These are phyloP conservation scores for Siniperca obscura DNA, from an alignment of 2,797 vertebrate species.

Conservation along the genomic window DNA sequence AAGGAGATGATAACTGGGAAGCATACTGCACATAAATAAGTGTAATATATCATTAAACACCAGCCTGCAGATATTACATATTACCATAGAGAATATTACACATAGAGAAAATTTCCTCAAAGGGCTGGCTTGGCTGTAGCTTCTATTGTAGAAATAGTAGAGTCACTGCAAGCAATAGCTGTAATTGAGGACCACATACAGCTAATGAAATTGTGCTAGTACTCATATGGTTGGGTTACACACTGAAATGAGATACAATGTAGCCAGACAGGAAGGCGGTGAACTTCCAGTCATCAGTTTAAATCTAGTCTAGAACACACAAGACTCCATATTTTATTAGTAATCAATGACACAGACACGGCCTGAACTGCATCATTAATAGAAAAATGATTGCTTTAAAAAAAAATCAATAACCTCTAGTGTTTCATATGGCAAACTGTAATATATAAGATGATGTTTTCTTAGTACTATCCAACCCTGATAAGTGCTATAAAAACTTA, in stretches of 20 bases:
- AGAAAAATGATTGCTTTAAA: neutral
- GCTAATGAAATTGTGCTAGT: constrained; percentile 57
- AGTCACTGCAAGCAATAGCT: constrained; percentile 37
- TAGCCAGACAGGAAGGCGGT: constrained; percentile 24
- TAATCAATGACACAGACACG: neutral
- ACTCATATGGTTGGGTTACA: constrained; percentile 61
- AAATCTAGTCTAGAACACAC: constrained; percentile 4
- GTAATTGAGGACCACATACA: constrained; percentile 32
- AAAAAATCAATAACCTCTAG: neutral
- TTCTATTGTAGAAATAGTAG: constrained; percentile 15
- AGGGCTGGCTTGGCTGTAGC: neutral
- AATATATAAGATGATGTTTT: neutral
- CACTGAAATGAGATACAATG: constrained; percentile 63
- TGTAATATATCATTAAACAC: constrained; percentile 1
- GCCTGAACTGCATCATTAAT: neutral
- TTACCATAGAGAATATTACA: too few species aligned
- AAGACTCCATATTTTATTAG: neutral
- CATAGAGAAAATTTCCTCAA: neutral
- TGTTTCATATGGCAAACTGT: neutral
- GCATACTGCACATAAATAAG: neutral
- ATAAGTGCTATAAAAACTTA: neutral
- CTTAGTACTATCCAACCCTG: neutral
- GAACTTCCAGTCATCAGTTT: constrained; percentile 24
- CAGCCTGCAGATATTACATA: neutral
- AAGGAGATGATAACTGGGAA: neutral